Base-by-base conservation (phyloP, 2,113 vertebrate genomes). In the Mus musculus region DNA sequence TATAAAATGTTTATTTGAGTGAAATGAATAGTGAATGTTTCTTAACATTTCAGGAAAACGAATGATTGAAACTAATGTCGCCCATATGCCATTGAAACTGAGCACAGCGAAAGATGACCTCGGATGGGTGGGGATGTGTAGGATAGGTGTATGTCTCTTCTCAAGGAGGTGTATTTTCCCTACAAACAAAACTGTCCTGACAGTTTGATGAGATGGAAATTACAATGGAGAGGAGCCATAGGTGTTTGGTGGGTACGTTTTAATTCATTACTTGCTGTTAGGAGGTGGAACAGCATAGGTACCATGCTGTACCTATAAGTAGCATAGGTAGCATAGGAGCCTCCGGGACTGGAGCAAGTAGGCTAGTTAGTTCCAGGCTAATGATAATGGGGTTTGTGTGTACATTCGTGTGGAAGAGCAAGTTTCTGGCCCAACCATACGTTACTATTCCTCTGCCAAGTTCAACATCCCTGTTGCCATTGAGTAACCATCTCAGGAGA, bases 61-160 rank as follows among this genome's bases (percentile, higher is more conserved):
- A 96, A 87, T 19, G 54, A 24, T 86, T 85, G 17, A 52, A 75
- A 59, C 72, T 91, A 14, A 49, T 1, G 6, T 90, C 92, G 76
- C 26, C 71, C 9, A 1, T 54, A 12, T 95, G 56, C 26, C 75
- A 14, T 1, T 65, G 28, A 94, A 81, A 96, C 75, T 39, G 71
- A 93, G 14, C 36, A 71, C 1, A 72, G 3, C 80, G 28, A 17
- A 67, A 67, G 80, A 52, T 77, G 26, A 91, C 30, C 13, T 82
- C 49, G 56, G 77, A 49, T 4, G 88, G 33, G 10, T 56, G 3
- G n/a, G 16, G 13, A 6, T n/a, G 0, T 69, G 0, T 84, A 56
- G 61, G n/a, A 22, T 54, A 39, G 46, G 46, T 42, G 33, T 82
- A 76, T 2, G 6, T 80, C 85, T 78, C 28, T 87, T 87, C 72